A percentile compares a stretch with the other conserved stretches of the same genome.
phyloP scores from a whole-genome alignment of 1,140 invertebrate species.

The Liolophura sinensis region DNA sequence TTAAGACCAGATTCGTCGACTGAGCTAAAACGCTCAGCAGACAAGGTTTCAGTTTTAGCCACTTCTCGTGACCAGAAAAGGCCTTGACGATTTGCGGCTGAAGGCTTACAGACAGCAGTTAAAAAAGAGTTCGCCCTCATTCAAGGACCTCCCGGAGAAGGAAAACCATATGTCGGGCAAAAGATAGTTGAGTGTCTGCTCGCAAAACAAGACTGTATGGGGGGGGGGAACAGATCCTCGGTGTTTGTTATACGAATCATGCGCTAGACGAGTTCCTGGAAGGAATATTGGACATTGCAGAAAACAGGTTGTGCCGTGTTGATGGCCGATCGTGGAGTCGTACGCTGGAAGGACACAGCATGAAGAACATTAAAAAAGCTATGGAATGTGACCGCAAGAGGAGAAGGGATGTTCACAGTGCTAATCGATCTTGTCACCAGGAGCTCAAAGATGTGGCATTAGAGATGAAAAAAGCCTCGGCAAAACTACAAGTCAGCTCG shows the following conservation, averaged over 20 bases:
- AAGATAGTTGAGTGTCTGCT: slow-evolving; percentile 55
- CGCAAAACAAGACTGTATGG: slow-evolving; percentile 42
- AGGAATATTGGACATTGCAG: slow-evolving; percentile 53
- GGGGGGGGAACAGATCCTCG: slow-evolving; percentile 65
- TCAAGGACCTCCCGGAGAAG: slow-evolving; percentile 65
- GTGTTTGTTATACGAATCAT: slow-evolving; percentile 86
- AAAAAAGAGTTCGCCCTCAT: slow-evolving; percentile 68
- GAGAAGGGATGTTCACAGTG: background rate
- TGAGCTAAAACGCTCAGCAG: background rate
- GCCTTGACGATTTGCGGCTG: slow-evolving; percentile 59
- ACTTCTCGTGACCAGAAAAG: slow-evolving; percentile 37
- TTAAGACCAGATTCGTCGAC: too few species aligned
- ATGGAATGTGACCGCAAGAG: background rate
- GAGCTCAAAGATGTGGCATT: background rate
- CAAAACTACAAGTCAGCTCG: too few species aligned
- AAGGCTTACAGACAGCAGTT: slow-evolving; percentile 59
- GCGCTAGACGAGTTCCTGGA: slow-evolving; percentile 89
- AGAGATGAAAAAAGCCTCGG: background rate
- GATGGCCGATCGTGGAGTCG: slow-evolving; percentile 70
- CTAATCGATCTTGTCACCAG: background rate
- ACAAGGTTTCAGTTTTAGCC: slow-evolving; percentile 23
- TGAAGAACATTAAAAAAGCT: background rate
- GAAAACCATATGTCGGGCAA: slow-evolving; percentile 54
- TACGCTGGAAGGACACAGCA: slow-evolving; percentile 21
- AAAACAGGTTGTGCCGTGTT: slow-evolving; percentile 60